Base-by-base conservation (phyloP, 2,888 invertebrate species). In the Drosophila bunnanda region DNA sequence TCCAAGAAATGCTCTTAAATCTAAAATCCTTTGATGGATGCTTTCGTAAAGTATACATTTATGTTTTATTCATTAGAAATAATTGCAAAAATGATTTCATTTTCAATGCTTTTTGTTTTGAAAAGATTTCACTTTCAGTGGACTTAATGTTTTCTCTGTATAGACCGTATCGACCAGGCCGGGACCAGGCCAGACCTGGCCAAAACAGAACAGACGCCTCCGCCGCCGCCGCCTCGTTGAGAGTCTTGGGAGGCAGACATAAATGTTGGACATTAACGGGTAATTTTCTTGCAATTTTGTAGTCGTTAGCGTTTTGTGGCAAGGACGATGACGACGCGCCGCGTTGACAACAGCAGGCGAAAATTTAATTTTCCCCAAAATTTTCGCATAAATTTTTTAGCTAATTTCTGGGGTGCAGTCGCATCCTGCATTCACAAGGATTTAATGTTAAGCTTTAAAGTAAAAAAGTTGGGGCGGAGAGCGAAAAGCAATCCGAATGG, bases 251-350 rank as follows among this genome's bases (percentile, higher is more conserved):
- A 60, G 67, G 82, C 87, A 77, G 77, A 62, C 87, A 81, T 89
- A 89, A 89, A 87, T 89, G 88, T 85, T 87, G 90, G 79, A 89
- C 90, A 88, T 90, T 90, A 89, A 84, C 90, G 90, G 89, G 90
- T 90, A 91, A 91, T 91, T 91, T 91, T 90, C 87, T 86, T 90
- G 90, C 90, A 91, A 91, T 91, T 90, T 91, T 89, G 82, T 90
- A 91, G 90, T 91, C 91, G 91, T 91, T 91, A 91, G 89, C 90
- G 83, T 89, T 86, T 81, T 84, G 89, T 75, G 84, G 87, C 82
- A 84, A 84, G 81, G 86, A 87, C 88, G 69, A 66, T 57, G 76
- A 69, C 75, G 68, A 17, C 56, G 60, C 57, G 53, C 54, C 41
- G 64, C 61, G 65, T 74, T 60, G 74, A 60, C 73, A 65, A 59